Base-by-base conservation (phyloP, 2,797 vertebrate genomes). In the Anniella stebbinsi region DNA sequence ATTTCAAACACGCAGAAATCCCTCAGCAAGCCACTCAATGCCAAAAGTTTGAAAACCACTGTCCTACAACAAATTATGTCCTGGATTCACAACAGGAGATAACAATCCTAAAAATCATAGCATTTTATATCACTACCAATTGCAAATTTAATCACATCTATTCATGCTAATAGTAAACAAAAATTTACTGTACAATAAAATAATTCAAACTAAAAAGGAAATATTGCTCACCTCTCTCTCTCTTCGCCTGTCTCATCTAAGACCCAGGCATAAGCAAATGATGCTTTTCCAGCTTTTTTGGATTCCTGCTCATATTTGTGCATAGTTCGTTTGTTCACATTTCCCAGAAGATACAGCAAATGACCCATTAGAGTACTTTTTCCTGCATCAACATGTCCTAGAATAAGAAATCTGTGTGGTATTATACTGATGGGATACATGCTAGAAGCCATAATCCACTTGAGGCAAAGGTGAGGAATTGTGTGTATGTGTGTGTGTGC, bases 331-430 rank as follows among this genome's bases (percentile, higher is more conserved):
- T 99, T 99, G 97, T 99, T 99, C 94, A 99, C 98, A 51, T 99
- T 98, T 88, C 99, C 99, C 97, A 99, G 97, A 93, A 99, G 98
- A 94, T 98, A 99, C 60, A 99, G 98, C 88, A 99, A 95, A 96
- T 99, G 99, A 87, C 99, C 99, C 99, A 99, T 99, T 94, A 99
- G 97, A 60, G 99, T 99, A 97, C 99, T 99, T 97, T 99, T 99
- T 91, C 99, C 99, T 21, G 99, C 99, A 95, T 99, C 99, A 92
- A 99, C 99, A 76, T 99, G 99, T 92, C 99, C 99, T 99, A 93
- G 76, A 90, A 96, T 82, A 94, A 95, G 96, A 23, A 90, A 91
- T 70, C 45, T 89, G 84, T 86, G 30, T 6, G 92, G 80, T 28
- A 90, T 45, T 88, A 92, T 92, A 96, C 80, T 93, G 90, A 86